phyloP scores from a whole-genome alignment of 2,797 vertebrate species.

The Zenarchopterus dispar region DNA sequence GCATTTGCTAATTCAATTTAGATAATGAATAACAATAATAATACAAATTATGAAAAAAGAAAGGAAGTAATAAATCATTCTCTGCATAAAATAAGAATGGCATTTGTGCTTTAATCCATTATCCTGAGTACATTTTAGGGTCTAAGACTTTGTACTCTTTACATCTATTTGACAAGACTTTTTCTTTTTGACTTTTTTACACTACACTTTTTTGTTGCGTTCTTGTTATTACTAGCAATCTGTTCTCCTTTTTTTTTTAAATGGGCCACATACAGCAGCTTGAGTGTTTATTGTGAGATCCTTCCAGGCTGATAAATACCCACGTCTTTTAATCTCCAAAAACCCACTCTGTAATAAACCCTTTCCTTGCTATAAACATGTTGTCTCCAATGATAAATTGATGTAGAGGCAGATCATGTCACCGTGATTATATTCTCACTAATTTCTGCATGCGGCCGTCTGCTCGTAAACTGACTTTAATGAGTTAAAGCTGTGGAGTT shows the following conservation, averaged over 20 bases:
- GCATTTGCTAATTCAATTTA: constrained; percentile 40
- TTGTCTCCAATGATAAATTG: background rate
- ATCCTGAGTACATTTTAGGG: constrained; percentile 46
- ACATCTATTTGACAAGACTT: constrained; percentile 28
- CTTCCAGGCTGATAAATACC: constrained; percentile 11
- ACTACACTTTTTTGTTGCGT: constrained; percentile 13
- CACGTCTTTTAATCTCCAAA: constrained; percentile 18
- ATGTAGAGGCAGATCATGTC: constrained; percentile 4
- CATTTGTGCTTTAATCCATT: constrained; percentile 52
- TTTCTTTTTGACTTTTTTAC: background rate
- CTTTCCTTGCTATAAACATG: constrained; percentile 8
- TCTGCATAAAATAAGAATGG: constrained; percentile 15
- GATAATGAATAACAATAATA: constrained; percentile 25
- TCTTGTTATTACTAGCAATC: constrained; percentile 32
- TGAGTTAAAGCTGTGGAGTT: constrained; percentile 8
- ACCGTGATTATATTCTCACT: constrained; percentile 9
- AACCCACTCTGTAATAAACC: constrained; percentile 9
- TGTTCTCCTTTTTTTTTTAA: constrained; percentile 28
- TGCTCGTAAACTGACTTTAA: constrained; percentile 3
- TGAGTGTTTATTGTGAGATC: background rate
- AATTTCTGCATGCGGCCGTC: background rate
- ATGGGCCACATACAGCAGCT: constrained; percentile 4
- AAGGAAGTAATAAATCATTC: constrained; percentile 38
- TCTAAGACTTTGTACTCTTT: constrained; percentile 45
- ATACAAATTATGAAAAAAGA: constrained; percentile 36